Conservation (phyloP, 2,797 vertebrate species). For the Trichosurus vulpecula region DNA sequence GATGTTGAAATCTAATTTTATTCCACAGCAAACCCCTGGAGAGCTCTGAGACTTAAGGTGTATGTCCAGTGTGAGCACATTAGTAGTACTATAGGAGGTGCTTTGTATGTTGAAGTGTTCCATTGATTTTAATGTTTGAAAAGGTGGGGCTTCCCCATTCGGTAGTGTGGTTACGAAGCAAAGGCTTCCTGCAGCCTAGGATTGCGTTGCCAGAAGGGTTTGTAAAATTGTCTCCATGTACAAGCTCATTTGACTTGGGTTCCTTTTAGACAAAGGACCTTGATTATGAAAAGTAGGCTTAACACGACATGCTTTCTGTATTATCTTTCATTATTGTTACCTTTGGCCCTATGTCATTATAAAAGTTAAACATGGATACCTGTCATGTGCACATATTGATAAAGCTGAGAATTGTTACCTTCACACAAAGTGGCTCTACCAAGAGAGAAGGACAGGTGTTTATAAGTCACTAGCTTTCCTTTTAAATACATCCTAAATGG, state of each 20-base stretch:
- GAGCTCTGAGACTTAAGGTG: constrained; percentile 78
- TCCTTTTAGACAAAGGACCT: constrained; percentile 38
- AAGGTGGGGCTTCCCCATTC: background rate
- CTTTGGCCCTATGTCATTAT: background rate
- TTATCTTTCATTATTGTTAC: background rate
- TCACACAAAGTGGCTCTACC: background rate
- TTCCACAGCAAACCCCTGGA: constrained; percentile 76
- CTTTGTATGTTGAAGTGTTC: constrained; percentile 65
- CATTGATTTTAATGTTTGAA: constrained; percentile 57
- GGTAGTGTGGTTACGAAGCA: background rate
- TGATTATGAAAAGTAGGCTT: constrained; percentile 8
- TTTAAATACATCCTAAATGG: background rate
- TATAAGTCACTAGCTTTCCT: constrained; percentile 6
- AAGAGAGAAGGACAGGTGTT: background rate
- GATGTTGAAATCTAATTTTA: constrained; percentile 86
- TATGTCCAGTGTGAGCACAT: constrained; percentile 78
- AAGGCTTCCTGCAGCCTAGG: background rate
- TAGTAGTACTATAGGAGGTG: constrained; percentile 57
- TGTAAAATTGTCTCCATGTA: constrained; percentile 32
- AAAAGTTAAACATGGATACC: background rate
- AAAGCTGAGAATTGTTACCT: background rate
- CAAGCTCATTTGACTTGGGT: constrained; percentile 10
- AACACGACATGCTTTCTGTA: background rate
- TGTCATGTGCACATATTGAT: no score
- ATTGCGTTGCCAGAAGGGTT: background rate